A percentile compares a stretch with the other conserved stretches of the same genome.
Conservation (phyloP, 2,888 invertebrate genomes). For the Leucophora obtusa region DNA sequence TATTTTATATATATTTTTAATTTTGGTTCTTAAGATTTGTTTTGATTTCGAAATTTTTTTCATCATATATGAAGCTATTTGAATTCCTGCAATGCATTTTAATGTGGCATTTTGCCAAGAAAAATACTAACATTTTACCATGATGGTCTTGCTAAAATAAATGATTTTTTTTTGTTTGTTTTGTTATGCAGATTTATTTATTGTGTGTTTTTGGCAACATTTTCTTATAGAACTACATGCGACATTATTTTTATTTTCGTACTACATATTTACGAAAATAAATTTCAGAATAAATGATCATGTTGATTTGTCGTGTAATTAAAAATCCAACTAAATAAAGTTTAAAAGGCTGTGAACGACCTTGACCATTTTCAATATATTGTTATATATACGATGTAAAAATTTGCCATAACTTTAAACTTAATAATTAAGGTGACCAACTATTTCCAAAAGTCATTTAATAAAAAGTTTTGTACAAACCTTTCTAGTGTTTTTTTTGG, state of each 20-base stretch:
- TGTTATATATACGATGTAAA: not conserved
- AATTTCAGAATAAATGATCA: slow-evolving; percentile 2
- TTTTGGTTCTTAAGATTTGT: slow-evolving; percentile 2
- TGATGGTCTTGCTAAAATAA: not conserved
- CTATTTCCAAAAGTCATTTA: not conserved
- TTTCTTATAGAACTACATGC: not conserved
- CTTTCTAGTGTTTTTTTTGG: no score
- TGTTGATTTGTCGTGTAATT: not conserved
- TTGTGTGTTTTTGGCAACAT: not conserved
- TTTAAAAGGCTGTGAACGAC: not conserved
- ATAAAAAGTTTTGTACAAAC: no score
- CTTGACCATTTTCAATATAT: not conserved
- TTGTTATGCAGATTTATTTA: not conserved
- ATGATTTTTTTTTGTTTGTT: not conserved
- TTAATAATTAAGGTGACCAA: not conserved
- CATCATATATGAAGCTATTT: slow-evolving; percentile 4
- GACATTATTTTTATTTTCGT: not conserved
- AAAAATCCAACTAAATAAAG: not conserved
- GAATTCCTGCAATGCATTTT: slow-evolving; percentile 57
- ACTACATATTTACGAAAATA: not conserved
- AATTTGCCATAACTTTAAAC: not conserved
- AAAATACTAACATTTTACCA: not conserved
- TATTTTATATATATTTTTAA: slow-evolving; percentile 5
- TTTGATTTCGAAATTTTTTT: slow-evolving; percentile 5
- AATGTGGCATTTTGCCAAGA: not conserved